Percentiles rank a stretch among this genome's conserved stretches.
Conservation (phyloP, 2,888 invertebrate genomes). For the Apeira syringaria region DNA sequence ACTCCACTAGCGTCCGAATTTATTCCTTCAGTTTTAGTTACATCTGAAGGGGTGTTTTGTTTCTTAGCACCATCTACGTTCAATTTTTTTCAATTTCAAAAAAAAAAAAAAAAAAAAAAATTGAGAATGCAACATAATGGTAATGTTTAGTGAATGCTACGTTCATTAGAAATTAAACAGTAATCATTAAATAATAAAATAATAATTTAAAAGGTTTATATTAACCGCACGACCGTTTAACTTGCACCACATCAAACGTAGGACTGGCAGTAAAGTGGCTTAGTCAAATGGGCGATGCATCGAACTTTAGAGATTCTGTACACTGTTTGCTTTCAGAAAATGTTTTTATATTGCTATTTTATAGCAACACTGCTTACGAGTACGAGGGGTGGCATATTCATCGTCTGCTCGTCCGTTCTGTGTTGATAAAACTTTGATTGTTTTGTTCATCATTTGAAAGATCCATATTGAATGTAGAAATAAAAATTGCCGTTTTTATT, state of each 20-base stretch:
- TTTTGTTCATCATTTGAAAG: not conserved
- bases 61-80: too few relatives aligned
- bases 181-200: too few relatives aligned
- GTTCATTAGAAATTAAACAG: too few relatives aligned
- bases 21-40: too few relatives aligned
- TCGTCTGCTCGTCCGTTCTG: conserved; percentile 6
- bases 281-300: conserved; percentile 57
- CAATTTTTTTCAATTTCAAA: too few relatives aligned
- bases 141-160: too few relatives aligned
- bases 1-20: too few relatives aligned
- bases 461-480: not conserved
- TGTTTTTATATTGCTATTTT: conserved; percentile 18
- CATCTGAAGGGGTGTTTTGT: too few relatives aligned
- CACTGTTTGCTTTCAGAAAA: conserved; percentile 10
- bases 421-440: not conserved
- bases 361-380: conserved; percentile 9
- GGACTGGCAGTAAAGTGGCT: conserved; percentile 50
- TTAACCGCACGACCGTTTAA: conserved; percentile 5
- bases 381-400: conserved; percentile 13
- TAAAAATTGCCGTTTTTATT: too few relatives aligned
- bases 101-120: too few relatives aligned
- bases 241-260: conserved; percentile 29
- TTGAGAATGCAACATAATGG: too few relatives aligned
- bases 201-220: too few relatives aligned
- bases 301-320: conserved; percentile 21